These are phyloP conservation scores for Lasioglossum baleicum DNA, from an alignment of 1,140 invertebrate genomes.

Conservation along the genomic window DNA sequence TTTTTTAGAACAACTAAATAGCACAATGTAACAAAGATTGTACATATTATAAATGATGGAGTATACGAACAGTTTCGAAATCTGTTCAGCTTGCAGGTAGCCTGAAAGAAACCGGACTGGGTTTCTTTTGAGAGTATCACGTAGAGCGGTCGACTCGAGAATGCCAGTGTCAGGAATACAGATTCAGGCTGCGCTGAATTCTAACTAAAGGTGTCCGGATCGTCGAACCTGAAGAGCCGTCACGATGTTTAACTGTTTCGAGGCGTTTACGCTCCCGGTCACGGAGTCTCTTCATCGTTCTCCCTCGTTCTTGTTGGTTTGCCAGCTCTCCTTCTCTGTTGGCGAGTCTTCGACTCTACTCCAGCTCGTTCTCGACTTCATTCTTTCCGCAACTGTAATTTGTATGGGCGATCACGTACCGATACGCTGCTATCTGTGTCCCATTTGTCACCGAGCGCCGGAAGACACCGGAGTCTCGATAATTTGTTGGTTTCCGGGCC, in stretches of 20 bases:
- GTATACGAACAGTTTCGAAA: too few relatives aligned
- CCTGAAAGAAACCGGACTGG: too few relatives aligned
- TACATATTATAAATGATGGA: too few relatives aligned
- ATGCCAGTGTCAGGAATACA: neutral
- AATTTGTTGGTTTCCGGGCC: constrained; percentile 2
- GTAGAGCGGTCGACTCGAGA: constrained; percentile 1
- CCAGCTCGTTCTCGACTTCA: constrained; percentile 3
- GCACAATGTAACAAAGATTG: too few relatives aligned
- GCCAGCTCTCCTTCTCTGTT: too few relatives aligned
- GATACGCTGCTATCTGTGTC: constrained; percentile 24
- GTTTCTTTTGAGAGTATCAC: too few relatives aligned
- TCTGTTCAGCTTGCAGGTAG: too few relatives aligned
- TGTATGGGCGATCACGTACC: constrained; percentile 23
- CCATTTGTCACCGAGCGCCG: constrained; percentile 27
- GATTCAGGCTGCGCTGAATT: too few relatives aligned
- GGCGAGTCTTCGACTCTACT: too few relatives aligned
- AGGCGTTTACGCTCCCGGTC: constrained; percentile 47
- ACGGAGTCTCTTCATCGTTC: constrained; percentile 21
- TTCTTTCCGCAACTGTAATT: constrained; percentile 18
- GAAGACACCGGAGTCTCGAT: neutral
- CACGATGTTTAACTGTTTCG: constrained; percentile 17
- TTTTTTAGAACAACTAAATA: too few relatives aligned
- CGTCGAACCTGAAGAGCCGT: neutral
- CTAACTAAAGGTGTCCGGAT: neutral
- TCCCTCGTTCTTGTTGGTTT: too few relatives aligned